Evolutionary conservation across 2,797 vertebrate genomes (phyloP).

Genomic region (Parauchenoglanis ngamensis): DNA sequence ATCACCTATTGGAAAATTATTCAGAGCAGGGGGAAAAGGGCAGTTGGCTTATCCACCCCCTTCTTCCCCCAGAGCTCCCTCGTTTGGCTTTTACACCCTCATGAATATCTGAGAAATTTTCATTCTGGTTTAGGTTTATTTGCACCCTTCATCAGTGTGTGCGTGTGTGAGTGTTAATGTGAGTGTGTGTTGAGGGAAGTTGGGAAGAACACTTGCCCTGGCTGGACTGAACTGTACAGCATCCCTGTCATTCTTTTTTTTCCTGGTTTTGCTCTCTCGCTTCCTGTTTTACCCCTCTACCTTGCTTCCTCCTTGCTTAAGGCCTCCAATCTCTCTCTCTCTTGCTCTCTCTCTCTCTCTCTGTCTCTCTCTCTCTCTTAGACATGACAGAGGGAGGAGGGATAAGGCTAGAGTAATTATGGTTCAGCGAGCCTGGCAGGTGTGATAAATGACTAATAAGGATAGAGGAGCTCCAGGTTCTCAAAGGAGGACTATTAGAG

Average conservation of each 20-base stretch:
- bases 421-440: slow-evolving; percentile 98
- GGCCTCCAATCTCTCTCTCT: slow-evolving; percentile 64
- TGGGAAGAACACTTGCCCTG: slow-evolving; percentile 14
- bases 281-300: slow-evolving; percentile 48
- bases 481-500: slow-evolving; percentile 99
- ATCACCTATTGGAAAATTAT: slow-evolving; percentile 62
- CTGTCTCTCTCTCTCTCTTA: slow-evolving; percentile 76
- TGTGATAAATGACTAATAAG: slow-evolving; percentile 99
- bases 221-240: slow-evolving; percentile 15
- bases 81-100: slow-evolving; percentile 19
- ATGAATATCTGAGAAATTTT: slow-evolving; percentile 31
- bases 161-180: slow-evolving; percentile 3
- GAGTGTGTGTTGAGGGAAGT: not conserved
- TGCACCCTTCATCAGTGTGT: slow-evolving; percentile 15
- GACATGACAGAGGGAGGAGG: slow-evolving; percentile 94
- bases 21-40: slow-evolving; percentile 15
- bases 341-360: slow-evolving; percentile 65
- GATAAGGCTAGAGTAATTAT: slow-evolving; percentile 99
- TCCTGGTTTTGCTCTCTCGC: slow-evolving; percentile 70
- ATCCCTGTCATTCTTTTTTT: slow-evolving; percentile 3
- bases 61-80: slow-evolving; percentile 1
- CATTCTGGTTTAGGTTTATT: slow-evolving; percentile 26
- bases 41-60: slow-evolving; percentile 11
- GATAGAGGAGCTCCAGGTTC: slow-evolving; percentile 87
- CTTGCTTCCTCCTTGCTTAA: not conserved